A percentile compares a stretch with the other conserved stretches of the same genome.
Conservation (phyloP, 1,140 invertebrate species). For the Lasioglossum albipes region DNA sequence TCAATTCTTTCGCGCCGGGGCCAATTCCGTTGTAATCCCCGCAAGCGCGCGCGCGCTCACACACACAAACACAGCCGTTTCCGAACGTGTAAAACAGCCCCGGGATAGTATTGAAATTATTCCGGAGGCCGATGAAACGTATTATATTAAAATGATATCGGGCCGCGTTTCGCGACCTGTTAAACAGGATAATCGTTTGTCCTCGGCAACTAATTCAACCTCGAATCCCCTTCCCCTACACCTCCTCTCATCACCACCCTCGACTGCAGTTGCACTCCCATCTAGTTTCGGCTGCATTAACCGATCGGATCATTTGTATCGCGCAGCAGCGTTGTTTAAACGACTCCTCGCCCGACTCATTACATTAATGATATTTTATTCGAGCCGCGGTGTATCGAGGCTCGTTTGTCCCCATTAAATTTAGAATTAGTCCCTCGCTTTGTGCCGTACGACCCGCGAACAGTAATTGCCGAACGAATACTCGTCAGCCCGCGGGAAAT, state of each 20-base stretch:
- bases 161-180: slow-evolving; percentile 12
- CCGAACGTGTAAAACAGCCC: not conserved
- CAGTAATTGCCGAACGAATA: not conserved
- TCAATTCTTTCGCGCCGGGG: slow-evolving; percentile 35
- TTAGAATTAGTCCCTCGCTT: slow-evolving; percentile 4
- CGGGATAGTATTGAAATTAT: slow-evolving; percentile 17
- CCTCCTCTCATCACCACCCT: too few relatives aligned
- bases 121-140: not conserved
- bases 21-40: slow-evolving; percentile 44
- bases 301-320: slow-evolving; percentile 29
- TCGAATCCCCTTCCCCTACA: not conserved
- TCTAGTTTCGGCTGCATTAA: slow-evolving; percentile 31
- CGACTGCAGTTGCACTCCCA: not conserved
- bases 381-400: not conserved
- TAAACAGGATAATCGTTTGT: slow-evolving; percentile 43
- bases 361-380: slow-evolving; percentile 48
- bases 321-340: slow-evolving; percentile 27
- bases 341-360: slow-evolving; percentile 31
- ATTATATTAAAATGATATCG: slow-evolving; percentile 40
- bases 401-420: slow-evolving; percentile 11
- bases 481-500: not conserved
- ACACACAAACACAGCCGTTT: too few relatives aligned
- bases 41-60: not conserved
- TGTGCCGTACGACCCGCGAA: not conserved
- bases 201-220: slow-evolving; percentile 19